These are phyloP conservation scores for Macquaria ambigua DNA, from an alignment of 2,113 vertebrate species.

Conservation along the genomic window DNA sequence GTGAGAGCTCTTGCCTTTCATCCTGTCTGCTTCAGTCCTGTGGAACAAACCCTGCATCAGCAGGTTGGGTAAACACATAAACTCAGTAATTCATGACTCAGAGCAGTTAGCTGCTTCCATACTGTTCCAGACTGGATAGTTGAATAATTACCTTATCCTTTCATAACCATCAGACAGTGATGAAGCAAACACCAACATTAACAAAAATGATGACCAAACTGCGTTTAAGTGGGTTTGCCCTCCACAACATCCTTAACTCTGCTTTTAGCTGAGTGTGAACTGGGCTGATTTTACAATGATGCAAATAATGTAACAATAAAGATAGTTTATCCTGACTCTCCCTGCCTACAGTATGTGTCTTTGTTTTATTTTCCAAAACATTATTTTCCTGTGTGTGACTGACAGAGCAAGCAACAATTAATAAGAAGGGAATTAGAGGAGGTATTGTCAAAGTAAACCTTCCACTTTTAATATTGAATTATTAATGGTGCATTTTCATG, in stretches of 20 bases:
- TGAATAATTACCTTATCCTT: background rate
- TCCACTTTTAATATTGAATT: background rate
- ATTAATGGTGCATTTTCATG: background rate
- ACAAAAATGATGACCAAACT: background rate
- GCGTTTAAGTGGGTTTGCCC: conserved; percentile 1
- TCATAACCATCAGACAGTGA: background rate
- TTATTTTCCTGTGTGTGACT: background rate
- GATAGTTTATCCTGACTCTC: background rate
- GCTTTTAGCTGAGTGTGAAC: background rate
- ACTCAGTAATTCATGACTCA: conserved; percentile 9
- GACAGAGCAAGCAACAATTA: background rate
- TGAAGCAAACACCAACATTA: background rate
- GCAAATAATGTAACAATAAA: background rate
- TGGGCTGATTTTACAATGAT: background rate
- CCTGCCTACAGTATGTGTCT: background rate
- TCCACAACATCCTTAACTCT: background rate
- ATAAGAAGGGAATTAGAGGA: background rate
- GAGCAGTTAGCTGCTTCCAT: background rate
- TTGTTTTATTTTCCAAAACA: background rate
- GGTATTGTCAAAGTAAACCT: background rate
- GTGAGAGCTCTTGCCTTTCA: conserved; percentile 40
- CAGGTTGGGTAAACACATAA: conserved; percentile 1
- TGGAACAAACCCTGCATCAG: conserved; percentile 17
- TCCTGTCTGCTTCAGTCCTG: background rate
- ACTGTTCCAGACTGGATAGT: background rate